phyloP scores from a whole-genome alignment of 2,888 invertebrate species.

The Allophyes oxyacanthae region DNA sequence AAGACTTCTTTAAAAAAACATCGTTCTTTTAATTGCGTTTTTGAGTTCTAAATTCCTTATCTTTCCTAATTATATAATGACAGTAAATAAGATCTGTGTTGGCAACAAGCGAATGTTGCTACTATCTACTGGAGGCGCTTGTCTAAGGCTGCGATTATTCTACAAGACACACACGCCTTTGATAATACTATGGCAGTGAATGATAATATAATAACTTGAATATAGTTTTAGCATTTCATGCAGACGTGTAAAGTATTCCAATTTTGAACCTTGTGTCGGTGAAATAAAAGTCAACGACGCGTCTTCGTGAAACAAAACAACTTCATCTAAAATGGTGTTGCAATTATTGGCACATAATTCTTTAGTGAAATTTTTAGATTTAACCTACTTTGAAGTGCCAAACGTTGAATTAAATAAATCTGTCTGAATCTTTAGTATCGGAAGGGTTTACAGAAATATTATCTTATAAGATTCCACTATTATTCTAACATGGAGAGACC shows the following conservation, averaged over 20 bases:
- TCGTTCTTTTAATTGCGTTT: constrained; percentile 6
- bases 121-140: constrained; percentile 41
- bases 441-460: too few species aligned
- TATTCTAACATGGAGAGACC: too few species aligned
- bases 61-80: constrained; percentile 18
- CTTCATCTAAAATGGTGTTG: constrained; percentile 21
- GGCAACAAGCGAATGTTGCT: constrained; percentile 14
- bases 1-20: constrained; percentile 20
- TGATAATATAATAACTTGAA: constrained; percentile 48
- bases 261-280: too few species aligned
- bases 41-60: constrained; percentile 7
- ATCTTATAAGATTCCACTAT: too few species aligned
- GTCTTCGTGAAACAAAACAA: too few species aligned
- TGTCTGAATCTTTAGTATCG: constrained; percentile 8
- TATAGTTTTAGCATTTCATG: constrained; percentile 5
- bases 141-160: constrained; percentile 39
- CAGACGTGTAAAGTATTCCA: too few species aligned
- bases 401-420: constrained; percentile 14
- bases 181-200: constrained; percentile 52
- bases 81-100: constrained; percentile 22
- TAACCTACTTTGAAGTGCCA: constrained; percentile 8
- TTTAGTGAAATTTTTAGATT: constrained; percentile 20
- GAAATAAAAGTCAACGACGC: too few species aligned
- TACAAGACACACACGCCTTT: constrained; percentile 45
- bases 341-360: constrained; percentile 36